Conservation (phyloP, 1,140 invertebrate genomes). For the Helicoverpa zea region DNA sequence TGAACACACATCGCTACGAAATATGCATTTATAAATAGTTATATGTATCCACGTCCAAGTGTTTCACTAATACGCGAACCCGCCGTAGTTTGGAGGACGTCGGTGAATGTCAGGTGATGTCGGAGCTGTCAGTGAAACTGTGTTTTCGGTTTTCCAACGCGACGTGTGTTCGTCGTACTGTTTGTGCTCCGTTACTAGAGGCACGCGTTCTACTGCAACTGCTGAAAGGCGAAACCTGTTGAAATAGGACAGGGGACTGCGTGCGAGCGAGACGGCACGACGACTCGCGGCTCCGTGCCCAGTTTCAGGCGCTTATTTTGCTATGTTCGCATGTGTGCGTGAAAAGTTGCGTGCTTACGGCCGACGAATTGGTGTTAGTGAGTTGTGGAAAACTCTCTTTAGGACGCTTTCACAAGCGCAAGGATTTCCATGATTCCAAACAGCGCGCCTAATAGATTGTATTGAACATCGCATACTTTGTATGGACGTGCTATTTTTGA, state of each 20-base stretch:
- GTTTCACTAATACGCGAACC: slow-evolving; percentile 67
- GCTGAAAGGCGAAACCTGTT: slow-evolving; percentile 86
- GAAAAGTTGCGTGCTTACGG: slow-evolving; percentile 80
- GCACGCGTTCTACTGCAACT: slow-evolving; percentile 82
- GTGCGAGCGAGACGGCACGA: slow-evolving; percentile 70
- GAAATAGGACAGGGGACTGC: slow-evolving; percentile 80
- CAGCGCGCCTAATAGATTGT: slow-evolving; percentile 55
- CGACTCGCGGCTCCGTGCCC: slow-evolving; percentile 54
- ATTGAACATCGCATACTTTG: slow-evolving; percentile 53
- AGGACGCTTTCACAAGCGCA: slow-evolving; percentile 79
- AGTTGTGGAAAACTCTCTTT: slow-evolving; percentile 85
- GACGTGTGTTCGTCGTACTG: slow-evolving; percentile 82
- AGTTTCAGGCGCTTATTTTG: slow-evolving; percentile 84
- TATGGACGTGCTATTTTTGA: slow-evolving; percentile 4
- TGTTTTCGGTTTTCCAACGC: slow-evolving; percentile 81
- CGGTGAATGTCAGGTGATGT: slow-evolving; percentile 79
- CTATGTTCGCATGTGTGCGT: slow-evolving; percentile 79
- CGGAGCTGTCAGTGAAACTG: slow-evolving; percentile 83
- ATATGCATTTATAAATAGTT: slow-evolving; percentile 79
- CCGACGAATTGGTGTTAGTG: slow-evolving; percentile 79
- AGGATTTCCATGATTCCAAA: slow-evolving; percentile 69
- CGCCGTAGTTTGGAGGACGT: slow-evolving; percentile 63
- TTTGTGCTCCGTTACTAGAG: slow-evolving; percentile 84
- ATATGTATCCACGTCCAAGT: slow-evolving; percentile 68
- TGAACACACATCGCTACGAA: slow-evolving; percentile 67